Evolutionary conservation across 2,888 invertebrate species (phyloP).

Genomic region (Plutella xylostella): DNA sequence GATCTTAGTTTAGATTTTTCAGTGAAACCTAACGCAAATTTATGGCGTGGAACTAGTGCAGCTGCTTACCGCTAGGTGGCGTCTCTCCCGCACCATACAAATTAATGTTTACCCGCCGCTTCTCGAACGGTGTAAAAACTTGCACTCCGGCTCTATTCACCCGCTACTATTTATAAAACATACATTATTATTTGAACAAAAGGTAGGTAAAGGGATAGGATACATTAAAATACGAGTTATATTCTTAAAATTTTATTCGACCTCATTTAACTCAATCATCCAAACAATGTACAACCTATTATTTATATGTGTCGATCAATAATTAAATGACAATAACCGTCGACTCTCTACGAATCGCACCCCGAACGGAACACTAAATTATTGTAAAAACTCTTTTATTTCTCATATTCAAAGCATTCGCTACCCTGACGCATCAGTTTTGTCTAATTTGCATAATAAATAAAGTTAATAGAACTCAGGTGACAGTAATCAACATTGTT

Average conservation of each 20-base stretch:
- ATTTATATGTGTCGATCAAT: conserved; percentile 29
- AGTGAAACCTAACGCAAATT: no score
- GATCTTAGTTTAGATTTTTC: no score
- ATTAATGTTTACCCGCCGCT: no score
- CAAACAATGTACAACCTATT: conserved; percentile 56
- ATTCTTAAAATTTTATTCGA: conserved; percentile 67
- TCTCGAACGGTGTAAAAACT: no score
- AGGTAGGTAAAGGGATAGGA: not conserved
- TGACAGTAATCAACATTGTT: conserved; percentile 59
- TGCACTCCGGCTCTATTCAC: no score
- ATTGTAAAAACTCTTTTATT: not conserved
- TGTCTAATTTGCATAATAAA: not conserved
- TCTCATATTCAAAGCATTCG: not conserved
- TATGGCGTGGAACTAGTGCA: no score
- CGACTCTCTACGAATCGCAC: conserved; percentile 32
- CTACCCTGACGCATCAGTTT: not conserved
- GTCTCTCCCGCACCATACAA: no score
- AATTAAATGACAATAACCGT: conserved; percentile 28
- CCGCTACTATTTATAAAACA: no score
- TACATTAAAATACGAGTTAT: conserved; percentile 26
- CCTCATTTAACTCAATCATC: conserved; percentile 61
- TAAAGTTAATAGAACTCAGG: conserved; percentile 24
- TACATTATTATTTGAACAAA: no score
- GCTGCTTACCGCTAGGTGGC: no score
- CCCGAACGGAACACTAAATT: not conserved